Percentiles rank a stretch among this genome's conserved stretches.
These are phyloP conservation scores for Mechanitis mazaeus DNA, from an alignment of 2,888 invertebrate genomes.

Conservation along the genomic window DNA sequence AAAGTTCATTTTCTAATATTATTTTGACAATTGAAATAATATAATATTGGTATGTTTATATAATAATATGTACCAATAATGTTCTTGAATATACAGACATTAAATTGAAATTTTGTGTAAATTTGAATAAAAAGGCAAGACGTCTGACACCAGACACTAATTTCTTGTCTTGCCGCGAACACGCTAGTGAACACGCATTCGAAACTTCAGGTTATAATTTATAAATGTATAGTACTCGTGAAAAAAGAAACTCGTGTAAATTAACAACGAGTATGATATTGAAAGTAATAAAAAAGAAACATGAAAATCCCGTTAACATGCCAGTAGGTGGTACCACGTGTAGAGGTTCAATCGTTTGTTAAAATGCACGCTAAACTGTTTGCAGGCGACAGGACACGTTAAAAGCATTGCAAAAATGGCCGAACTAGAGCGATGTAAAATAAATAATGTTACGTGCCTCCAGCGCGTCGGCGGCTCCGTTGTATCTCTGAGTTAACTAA, in stretches of 20 bases:
- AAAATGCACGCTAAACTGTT: conserved; percentile 61
- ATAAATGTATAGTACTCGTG: too few species aligned
- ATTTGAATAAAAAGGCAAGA: too few species aligned
- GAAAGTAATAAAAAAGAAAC: conserved; percentile 11
- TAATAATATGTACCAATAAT: not conserved
- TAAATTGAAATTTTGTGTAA: too few species aligned
- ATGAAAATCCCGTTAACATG: conserved; percentile 17
- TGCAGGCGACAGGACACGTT: conserved; percentile 46
- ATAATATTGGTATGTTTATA: not conserved
- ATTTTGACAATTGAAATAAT: too few species aligned
- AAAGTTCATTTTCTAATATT: conserved; percentile 30
- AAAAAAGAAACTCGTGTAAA: conserved; percentile 28
- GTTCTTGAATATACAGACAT: not conserved
- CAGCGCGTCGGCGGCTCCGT: conserved; percentile 45
- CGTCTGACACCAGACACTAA: too few species aligned
- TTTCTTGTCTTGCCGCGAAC: too few species aligned
- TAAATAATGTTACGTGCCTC: conserved; percentile 67
- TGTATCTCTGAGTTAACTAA: conserved; percentile 40
- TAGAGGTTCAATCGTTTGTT: conserved; percentile 20
- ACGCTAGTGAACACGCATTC: too few species aligned
- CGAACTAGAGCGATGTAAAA: conserved; percentile 49
- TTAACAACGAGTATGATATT: conserved; percentile 3
- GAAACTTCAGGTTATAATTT: too few species aligned
- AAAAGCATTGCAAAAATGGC: conserved; percentile 54
- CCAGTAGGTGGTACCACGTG: conserved; percentile 17